These are phyloP conservation scores for Agapostemon virescens DNA, from an alignment of 2,888 invertebrate genomes.

Conservation along the genomic window DNA sequence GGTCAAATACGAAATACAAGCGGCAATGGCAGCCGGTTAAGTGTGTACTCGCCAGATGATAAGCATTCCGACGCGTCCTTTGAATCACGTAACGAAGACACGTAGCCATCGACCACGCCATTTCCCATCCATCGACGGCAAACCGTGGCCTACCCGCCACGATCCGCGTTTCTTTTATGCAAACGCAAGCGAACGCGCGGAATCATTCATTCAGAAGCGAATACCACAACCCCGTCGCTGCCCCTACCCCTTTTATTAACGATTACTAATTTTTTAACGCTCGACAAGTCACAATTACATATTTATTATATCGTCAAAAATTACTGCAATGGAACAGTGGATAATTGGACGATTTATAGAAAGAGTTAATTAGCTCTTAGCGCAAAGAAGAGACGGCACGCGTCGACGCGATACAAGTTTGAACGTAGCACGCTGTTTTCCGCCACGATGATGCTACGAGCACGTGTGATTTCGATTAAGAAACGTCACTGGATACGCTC, in stretches of 20 bases:
- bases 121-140: slow-evolving; percentile 42
- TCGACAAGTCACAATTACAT: too few relatives aligned
- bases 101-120: slow-evolving; percentile 47
- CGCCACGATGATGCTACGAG: background rate
- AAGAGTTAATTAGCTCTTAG: too few relatives aligned
- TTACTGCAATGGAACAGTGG: too few relatives aligned
- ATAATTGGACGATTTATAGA: too few relatives aligned
- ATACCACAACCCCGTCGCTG: slow-evolving; percentile 1
- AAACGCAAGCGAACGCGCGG: slow-evolving; percentile 24
- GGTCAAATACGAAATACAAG: slow-evolving; percentile 53
- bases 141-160: background rate
- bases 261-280: too few relatives aligned
- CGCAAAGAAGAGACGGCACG: too few relatives aligned
- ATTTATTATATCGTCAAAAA: too few relatives aligned
- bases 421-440: background rate
- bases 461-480: slow-evolving; percentile 14
- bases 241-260: too few relatives aligned
- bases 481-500: background rate
- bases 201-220: slow-evolving; percentile 42
- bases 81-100: slow-evolving; percentile 64
- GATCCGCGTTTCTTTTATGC: slow-evolving; percentile 6
- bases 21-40: slow-evolving; percentile 24
- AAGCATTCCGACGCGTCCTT: slow-evolving; percentile 61
- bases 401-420: background rate
- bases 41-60: slow-evolving; percentile 41